A percentile compares a stretch with the other conserved stretches of the same genome.
These are phyloP conservation scores for Menidia menidia DNA, from an alignment of 2,797 vertebrate genomes.

Conservation along the genomic window DNA sequence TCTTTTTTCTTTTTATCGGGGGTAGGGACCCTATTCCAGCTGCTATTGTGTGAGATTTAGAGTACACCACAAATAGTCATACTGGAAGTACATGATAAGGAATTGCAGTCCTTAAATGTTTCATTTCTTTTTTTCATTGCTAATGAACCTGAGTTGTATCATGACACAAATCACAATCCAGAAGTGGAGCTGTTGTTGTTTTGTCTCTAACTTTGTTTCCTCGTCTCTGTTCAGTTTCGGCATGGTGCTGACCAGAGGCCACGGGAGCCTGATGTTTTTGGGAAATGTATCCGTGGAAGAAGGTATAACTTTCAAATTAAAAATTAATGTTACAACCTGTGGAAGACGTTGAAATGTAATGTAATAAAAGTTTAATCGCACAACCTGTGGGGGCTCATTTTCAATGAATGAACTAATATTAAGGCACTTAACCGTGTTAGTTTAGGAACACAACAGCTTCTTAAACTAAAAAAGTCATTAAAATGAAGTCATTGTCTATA, in stretches of 20 bases:
- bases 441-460: not conserved
- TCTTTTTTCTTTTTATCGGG: too few relatives aligned
- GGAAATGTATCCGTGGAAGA: slow-evolving; percentile 95
- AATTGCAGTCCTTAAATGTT: not conserved
- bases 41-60: too few relatives aligned
- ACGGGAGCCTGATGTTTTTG: slow-evolving; percentile 87
- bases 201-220: not conserved
- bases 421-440: not conserved
- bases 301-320: slow-evolving; percentile 77
- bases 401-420: not conserved
- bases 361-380: too few relatives aligned
- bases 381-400: too few relatives aligned
- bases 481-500: not conserved
- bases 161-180: not conserved
- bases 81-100: too few relatives aligned
- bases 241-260: slow-evolving; percentile 90
- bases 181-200: not conserved
- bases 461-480: not conserved
- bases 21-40: too few relatives aligned
- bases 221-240: slow-evolving; percentile 84
- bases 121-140: not conserved
- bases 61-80: too few relatives aligned
- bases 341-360: too few relatives aligned
- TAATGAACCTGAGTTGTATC: not conserved
- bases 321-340: too few relatives aligned